Evolutionary conservation across 2,113 vertebrate genomes (phyloP).

Genomic region (Paracanthobrama guichenoti): DNA sequence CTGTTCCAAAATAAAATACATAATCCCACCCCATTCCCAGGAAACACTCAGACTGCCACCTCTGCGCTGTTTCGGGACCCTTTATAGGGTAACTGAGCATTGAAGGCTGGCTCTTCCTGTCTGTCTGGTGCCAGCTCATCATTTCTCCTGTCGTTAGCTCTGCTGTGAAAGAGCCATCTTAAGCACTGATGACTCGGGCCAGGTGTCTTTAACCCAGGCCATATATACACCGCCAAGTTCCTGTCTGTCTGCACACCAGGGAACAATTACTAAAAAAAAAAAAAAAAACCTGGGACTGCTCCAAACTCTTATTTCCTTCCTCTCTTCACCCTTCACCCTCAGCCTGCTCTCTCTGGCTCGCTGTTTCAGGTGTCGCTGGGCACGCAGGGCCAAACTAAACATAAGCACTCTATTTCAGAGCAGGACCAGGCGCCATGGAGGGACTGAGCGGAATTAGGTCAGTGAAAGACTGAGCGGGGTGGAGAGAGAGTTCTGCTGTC

Average conservation of each 20-base stretch:
- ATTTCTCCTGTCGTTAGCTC: neutral
- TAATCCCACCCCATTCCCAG: too few species aligned
- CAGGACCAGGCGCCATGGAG: neutral
- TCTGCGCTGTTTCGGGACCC: neutral
- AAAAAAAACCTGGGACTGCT: neutral
- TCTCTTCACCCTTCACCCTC: neutral
- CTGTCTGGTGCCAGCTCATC: neutral
- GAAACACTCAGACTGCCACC: neutral
- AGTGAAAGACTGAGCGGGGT: neutral
- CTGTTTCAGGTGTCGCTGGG: neutral
- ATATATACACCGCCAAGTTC: constrained; percentile 24
- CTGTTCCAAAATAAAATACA: neutral
- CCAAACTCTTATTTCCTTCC: constrained; percentile 7
- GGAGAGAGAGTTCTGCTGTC: neutral
- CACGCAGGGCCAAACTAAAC: neutral
- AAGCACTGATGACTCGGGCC: constrained; percentile 35
- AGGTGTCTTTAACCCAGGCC: constrained; percentile 29
- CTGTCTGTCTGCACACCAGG: constrained; percentile 3
- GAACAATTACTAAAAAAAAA: constrained; percentile 2
- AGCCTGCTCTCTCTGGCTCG: neutral
- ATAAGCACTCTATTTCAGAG: constrained; percentile 1
- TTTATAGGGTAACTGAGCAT: neutral
- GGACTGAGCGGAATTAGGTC: constrained; percentile 18
- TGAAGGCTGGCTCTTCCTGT: neutral
- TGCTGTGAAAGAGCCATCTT: neutral